These are phyloP conservation scores for Hirudinaria manillensis DNA, from an alignment of 2,888 invertebrate genomes.

Conservation along the genomic window DNA sequence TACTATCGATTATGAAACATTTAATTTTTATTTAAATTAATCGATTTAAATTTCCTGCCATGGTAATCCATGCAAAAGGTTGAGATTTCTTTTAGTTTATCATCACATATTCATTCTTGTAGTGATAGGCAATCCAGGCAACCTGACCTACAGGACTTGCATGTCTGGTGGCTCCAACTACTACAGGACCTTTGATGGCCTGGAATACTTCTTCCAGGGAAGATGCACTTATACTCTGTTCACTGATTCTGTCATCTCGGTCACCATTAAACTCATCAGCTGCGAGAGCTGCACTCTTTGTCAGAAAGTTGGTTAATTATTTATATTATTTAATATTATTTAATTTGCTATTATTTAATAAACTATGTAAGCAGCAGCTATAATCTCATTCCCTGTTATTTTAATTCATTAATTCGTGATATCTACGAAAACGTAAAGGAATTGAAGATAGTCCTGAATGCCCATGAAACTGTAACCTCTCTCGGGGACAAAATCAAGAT, in stretches of 20 bases:
- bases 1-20: not conserved
- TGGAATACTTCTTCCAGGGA: conserved; percentile 66
- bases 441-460: conserved; percentile 29
- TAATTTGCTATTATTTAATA: too few relatives aligned
- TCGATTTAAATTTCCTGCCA: not conserved
- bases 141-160: conserved; percentile 35
- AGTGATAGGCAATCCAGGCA: conserved; percentile 20
- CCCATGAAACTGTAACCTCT: conserved; percentile 24
- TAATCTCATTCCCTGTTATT: not conserved
- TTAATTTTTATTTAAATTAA: not conserved
- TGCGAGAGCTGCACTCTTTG: conserved; percentile 36
- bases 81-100: not conserved
- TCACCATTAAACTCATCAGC: conserved; percentile 33
- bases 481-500: conserved; percentile 30
- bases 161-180: conserved; percentile 36
- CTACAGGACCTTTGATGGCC: conserved; percentile 76
- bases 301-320: conserved; percentile 33
- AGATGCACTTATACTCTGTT: conserved; percentile 65
- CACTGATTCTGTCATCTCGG: conserved; percentile 31
- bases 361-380: too few relatives aligned
- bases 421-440: conserved; percentile 4
- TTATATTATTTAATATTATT: not conserved
- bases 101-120: not conserved
- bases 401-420: not conserved
- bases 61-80: not conserved